Evolutionary conservation across 1,140 invertebrate species (phyloP).

Genomic region (Lineus longissimus): DNA sequence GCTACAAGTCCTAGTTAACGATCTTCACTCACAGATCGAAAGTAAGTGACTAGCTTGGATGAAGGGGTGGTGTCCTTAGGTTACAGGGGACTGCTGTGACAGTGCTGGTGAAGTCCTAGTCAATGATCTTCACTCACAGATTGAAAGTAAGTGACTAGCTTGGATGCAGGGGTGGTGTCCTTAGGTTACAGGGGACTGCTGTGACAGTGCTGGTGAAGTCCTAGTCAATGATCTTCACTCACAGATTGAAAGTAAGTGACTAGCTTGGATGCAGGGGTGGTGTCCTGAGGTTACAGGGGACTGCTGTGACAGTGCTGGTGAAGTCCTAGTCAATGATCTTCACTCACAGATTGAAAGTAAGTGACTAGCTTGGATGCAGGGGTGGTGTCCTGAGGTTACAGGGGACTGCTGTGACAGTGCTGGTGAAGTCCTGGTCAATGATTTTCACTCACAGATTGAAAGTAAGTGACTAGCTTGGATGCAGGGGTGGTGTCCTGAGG

Average conservation of each 20-base stretch:
- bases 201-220: no score
- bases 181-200: neutral
- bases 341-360: constrained; percentile 85
- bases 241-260: constrained; percentile 74
- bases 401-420: neutral
- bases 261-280: no score
- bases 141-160: constrained; percentile 70
- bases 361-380: no score
- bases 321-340: constrained; percentile 92
- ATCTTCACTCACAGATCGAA: constrained; percentile 89
- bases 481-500: no score
- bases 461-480: no score
- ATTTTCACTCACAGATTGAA: constrained; percentile 89
- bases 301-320: no score
- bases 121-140: constrained; percentile 90
- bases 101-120: constrained; percentile 94
- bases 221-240: constrained; percentile 93
- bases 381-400: neutral
- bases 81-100: neutral
- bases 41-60: constrained; percentile 59
- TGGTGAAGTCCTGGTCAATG: constrained; percentile 93
- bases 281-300: neutral
- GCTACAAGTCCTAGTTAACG: constrained; percentile 90
- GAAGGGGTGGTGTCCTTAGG: no score
- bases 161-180: no score